These are phyloP conservation scores for Cephalopachus bancanus DNA, from an alignment of 2,797 vertebrate genomes.

Conservation along the genomic window DNA sequence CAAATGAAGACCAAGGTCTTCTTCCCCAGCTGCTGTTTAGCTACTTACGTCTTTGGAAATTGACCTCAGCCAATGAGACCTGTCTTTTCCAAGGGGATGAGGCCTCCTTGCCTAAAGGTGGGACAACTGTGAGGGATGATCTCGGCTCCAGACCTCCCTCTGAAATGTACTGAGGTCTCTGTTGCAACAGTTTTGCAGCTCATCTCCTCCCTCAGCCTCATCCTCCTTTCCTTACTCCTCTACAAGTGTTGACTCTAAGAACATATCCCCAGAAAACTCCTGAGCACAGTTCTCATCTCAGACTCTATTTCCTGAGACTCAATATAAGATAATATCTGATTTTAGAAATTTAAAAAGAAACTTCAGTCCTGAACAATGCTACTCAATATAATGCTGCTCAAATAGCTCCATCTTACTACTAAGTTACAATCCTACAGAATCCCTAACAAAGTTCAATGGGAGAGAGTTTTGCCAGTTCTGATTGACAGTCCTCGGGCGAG, in stretches of 20 bases:
- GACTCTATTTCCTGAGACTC: not conserved
- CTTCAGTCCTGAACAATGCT: not conserved
- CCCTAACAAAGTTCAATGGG: too few species aligned
- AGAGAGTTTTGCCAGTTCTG: not conserved
- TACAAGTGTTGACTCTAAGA: not conserved
- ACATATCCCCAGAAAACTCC: not conserved
- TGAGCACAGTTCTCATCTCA: not conserved
- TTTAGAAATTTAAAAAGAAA: not conserved
- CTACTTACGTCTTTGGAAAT: not conserved
- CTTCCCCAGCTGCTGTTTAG: not conserved
- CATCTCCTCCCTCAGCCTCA: too few species aligned
- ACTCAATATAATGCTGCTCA: too few species aligned
- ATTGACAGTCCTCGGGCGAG: rapidly evolving
- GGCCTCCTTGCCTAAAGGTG: not conserved
- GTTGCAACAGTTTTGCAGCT: rapidly evolving
- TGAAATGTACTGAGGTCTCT: not conserved
- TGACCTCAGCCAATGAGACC: not conserved
- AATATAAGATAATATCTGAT: not conserved
- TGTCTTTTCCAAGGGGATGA: not conserved
- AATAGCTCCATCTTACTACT: not conserved
- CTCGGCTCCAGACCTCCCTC: not conserved
- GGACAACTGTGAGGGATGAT: too few species aligned
- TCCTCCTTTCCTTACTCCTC: not conserved
- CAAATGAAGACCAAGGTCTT: not conserved
- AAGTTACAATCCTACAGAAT: not conserved